Conservation (phyloP, 2,888 invertebrate genomes). For the Heliconius sara region DNA sequence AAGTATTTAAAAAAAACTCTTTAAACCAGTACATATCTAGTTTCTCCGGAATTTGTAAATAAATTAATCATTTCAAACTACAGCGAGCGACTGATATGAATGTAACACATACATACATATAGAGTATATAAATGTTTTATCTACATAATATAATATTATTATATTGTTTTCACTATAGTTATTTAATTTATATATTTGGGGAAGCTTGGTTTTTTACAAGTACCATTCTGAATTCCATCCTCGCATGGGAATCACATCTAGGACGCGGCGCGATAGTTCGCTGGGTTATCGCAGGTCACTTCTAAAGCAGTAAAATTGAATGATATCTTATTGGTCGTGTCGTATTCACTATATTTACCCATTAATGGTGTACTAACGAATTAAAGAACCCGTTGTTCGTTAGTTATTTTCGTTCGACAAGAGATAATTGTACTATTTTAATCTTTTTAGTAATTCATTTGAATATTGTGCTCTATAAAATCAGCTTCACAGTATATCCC, state of each 20-base stretch:
- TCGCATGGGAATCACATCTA: conserved; percentile 68
- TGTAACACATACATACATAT: background rate
- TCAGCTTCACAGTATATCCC: background rate
- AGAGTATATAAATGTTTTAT: background rate
- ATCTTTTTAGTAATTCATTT: background rate
- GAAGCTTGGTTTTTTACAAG: background rate
- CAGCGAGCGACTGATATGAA: background rate
- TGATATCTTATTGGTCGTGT: conserved; percentile 78
- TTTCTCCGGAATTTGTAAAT: conserved; percentile 1
- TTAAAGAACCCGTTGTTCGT: conserved; percentile 64
- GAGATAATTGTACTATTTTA: conserved; percentile 22
- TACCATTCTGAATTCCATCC: conserved; percentile 50
- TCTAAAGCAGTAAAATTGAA: conserved; percentile 83
- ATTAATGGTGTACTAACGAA: conserved; percentile 77
- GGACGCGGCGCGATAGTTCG: conserved; percentile 72
- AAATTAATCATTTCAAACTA: conserved; percentile 12
- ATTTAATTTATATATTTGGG: background rate
- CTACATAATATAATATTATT: background rate
- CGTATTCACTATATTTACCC: conserved; percentile 76
- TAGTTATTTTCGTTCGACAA: conserved; percentile 45
- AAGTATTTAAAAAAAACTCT: conserved; percentile 42
- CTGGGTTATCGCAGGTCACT: conserved; percentile 80
- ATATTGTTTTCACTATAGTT: background rate
- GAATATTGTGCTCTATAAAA: background rate
- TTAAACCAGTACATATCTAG: conserved; percentile 15